Evolutionary conservation across 2,797 vertebrate species (phyloP), one percentile per base, ranked within the genome.

Genomic region (Threskiornis aethiopicus): DNA sequence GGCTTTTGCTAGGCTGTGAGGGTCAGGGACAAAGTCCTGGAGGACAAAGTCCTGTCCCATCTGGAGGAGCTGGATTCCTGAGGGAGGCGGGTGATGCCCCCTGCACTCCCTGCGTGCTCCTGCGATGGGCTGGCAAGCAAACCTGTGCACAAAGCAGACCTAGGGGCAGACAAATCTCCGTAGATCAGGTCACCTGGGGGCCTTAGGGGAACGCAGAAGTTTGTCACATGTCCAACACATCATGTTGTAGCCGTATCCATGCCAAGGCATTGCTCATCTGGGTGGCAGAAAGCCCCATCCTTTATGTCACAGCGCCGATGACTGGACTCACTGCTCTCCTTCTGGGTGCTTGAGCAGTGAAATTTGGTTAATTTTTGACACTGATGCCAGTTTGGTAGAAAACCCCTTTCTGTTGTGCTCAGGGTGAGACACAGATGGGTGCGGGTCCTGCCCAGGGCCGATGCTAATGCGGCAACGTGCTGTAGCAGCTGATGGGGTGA

Each of bases 301-400:
- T 70, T 31, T n/a, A 16, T 1, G 16, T 26, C 16, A 13, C 0
- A 1, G 24, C 47, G 22, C 29, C 1, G 1, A 5, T 18, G 21
- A 10, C 33, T 39, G 21, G 47, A 19, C 35, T 61, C 0, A 1
- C 41, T 17, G 67, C 16, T 54, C 66, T 24, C 9, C 14, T 22
- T 47, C 61, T 37, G 54, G 54, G 16, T 1, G 0, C 21, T 15
- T 11, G 17, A 31, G 41, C 46, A 39, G 20, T 19, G 47, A 69
- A 41, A 47, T 33, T 4, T 10, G 11, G 6, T n/a, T n/a, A 6
- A 22, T 28, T 26, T 61, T 55, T 69, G 41, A 35, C 20, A 11
- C 16, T 15, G 54, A 29, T 20, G n/a, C 20, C 15, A 31, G 35
- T 41, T 20, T 21, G 11, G 6, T 26, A 35, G 85, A 80, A 87